A percentile compares a stretch with the other conserved stretches of the same genome.
Evolutionary conservation across 2,888 invertebrate genomes (phyloP).

Genomic region (Tetragonula carbonaria): DNA sequence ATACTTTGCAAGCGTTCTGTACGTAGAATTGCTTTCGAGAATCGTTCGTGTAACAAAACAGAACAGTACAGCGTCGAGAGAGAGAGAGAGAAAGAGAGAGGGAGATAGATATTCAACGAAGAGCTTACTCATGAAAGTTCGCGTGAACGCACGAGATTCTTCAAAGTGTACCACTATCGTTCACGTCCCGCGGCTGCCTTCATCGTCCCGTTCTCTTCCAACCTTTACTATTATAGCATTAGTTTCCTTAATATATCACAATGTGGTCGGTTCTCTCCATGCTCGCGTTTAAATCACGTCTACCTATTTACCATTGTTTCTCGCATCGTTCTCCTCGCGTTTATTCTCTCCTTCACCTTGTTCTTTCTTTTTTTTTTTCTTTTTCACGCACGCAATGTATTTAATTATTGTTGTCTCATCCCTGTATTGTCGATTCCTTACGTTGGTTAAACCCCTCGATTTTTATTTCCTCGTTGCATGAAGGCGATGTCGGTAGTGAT

Average conservation of each 20-base stretch:
- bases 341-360: constrained; percentile 11
- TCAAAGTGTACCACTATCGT: constrained; percentile 1
- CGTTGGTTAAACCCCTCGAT: constrained; percentile 68
- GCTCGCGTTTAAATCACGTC: constrained; percentile 34
- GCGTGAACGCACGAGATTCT: neutral
- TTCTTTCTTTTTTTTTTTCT: constrained; percentile 47
- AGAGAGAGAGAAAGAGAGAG: constrained; percentile 28
- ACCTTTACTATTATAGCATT: constrained; percentile 42
- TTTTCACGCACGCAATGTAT: constrained; percentile 76
- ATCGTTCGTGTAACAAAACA: neutral
- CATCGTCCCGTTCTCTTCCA: neutral
- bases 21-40: neutral
- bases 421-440: constrained; percentile 84
- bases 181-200: constrained; percentile 5
- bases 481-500: constrained; percentile 83
- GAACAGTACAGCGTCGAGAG: constrained; percentile 9
- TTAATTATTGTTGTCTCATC: constrained; percentile 84
- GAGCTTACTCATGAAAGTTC: constrained; percentile 12
- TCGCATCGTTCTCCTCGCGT: constrained; percentile 24
- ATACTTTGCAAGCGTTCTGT: neutral
- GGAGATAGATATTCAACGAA: neutral
- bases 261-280: constrained; percentile 74
- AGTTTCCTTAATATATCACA: constrained; percentile 77
- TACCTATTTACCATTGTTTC: constrained; percentile 26
- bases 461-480: constrained; percentile 78